phyloP scores from a whole-genome alignment of 2,888 invertebrate genomes.

The Ctena decussata region DNA sequence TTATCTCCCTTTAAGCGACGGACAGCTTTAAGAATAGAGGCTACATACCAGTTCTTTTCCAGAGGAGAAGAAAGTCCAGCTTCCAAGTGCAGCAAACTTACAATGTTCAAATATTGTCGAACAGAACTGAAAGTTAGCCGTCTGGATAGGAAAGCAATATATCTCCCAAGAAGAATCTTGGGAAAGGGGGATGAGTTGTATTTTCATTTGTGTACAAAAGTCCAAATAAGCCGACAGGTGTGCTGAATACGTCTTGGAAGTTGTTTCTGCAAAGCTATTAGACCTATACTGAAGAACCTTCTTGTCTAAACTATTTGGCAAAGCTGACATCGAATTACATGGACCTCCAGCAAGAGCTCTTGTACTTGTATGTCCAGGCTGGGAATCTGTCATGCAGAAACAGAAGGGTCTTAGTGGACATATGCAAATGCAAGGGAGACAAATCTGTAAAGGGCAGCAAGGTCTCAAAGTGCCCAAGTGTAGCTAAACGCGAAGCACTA shows the following conservation, averaged over 20 bases:
- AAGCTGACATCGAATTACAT: not conserved
- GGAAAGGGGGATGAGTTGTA: not conserved
- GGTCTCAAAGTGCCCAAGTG: not conserved
- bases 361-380: not conserved
- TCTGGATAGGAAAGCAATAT: conserved; percentile 11
- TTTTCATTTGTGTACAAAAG: not conserved
- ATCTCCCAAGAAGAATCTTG: not conserved
- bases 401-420: not conserved
- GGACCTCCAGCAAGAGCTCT: not conserved
- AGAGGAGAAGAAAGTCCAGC: not conserved
- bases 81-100: not conserved
- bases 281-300: not conserved
- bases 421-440: not conserved
- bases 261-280: not conserved
- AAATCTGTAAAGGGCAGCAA: not conserved
- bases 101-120: not conserved
- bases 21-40: conserved; percentile 7
- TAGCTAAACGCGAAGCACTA: not conserved
- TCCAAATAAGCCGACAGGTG: not conserved
- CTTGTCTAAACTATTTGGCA: not conserved
- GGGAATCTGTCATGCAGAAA: not conserved
- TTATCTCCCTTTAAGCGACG: not conserved
- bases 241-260: not conserved
- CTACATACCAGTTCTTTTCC: not conserved
- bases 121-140: not conserved